Conservation (phyloP, 2,113 vertebrate species). For the Larimichthys crocea region DNA sequence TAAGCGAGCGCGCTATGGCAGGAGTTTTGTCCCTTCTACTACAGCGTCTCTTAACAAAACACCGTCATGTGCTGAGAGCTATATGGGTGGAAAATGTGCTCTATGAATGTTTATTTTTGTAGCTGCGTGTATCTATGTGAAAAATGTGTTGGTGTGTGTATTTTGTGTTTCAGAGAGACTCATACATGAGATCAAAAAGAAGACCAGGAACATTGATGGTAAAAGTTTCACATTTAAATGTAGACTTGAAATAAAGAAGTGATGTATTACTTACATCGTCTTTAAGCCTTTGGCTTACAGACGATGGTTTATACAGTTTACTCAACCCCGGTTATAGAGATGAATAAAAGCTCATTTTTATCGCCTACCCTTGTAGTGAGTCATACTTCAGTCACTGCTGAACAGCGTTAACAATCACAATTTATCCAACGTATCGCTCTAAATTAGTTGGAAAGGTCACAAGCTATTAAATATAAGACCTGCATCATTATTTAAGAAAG, state of each 20-base stretch:
- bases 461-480: background rate
- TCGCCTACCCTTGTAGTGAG: background rate
- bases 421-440: background rate
- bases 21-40: no score
- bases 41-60: no score
- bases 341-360: background rate
- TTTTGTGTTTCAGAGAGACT: conserved; percentile 88
- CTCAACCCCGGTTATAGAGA: background rate
- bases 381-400: background rate
- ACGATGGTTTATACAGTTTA: background rate
- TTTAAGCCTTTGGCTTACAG: background rate
- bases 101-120: no score
- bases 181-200: conserved; percentile 93
- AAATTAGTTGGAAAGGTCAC: background rate
- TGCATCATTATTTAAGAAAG: background rate
- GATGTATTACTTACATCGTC: background rate
- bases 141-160: background rate
- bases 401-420: background rate
- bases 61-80: no score
- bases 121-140: no score
- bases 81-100: no score
- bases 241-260: conserved; percentile 1
- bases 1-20: no score
- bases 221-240: conserved; percentile 38
- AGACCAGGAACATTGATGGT: conserved; percentile 97